These are phyloP conservation scores for Pyxicephalus adspersus DNA, from an alignment of 2,113 vertebrate genomes.

Conservation along the genomic window DNA sequence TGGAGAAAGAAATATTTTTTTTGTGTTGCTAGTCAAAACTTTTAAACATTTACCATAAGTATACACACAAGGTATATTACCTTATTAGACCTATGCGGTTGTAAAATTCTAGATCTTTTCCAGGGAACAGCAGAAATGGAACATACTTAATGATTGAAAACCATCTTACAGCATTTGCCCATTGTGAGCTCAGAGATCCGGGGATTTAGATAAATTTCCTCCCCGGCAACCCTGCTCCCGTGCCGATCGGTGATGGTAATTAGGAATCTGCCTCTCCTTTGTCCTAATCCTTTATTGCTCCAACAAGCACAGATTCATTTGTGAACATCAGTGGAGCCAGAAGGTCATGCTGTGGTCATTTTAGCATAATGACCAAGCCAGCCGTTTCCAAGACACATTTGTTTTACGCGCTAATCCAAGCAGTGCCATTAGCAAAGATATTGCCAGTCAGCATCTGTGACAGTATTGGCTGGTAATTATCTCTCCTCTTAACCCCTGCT, in stretches of 20 bases:
- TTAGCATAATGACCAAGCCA: conserved; percentile 56
- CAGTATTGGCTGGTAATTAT: conserved; percentile 56
- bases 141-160: neutral
- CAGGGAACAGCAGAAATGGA: neutral
- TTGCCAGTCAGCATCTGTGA: conserved; percentile 57
- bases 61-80: neutral
- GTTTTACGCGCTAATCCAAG: conserved; percentile 55
- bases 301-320: conserved; percentile 57
- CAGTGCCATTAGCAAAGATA: conserved; percentile 52
- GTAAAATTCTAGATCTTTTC: neutral
- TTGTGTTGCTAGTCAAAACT: no score
- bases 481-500: conserved; percentile 48
- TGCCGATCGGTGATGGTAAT: conserved; percentile 47
- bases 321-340: conserved; percentile 56
- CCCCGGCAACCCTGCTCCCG: neutral
- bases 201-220: conserved; percentile 3
- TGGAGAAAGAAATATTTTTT: no score
- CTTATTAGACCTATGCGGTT: neutral
- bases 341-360: conserved; percentile 58
- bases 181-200: neutral
- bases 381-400: conserved; percentile 57
- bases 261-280: conserved; percentile 50
- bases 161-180: neutral
- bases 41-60: neutral
- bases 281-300: conserved; percentile 56